phyloP scores from a whole-genome alignment of 2,888 invertebrate species.

The Parochlus steinenii region DNA sequence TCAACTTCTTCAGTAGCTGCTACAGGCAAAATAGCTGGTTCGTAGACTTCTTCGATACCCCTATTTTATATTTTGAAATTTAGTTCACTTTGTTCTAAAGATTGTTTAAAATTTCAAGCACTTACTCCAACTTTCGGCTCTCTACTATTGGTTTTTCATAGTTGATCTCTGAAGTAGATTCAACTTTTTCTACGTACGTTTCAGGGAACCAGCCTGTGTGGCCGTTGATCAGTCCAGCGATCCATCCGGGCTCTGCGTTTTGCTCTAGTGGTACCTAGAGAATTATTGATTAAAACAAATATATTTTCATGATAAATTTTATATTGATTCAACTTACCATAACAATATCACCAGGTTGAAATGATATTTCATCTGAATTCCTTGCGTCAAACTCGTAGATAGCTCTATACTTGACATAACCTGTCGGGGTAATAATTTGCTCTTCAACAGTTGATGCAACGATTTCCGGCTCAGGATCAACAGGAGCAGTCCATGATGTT shows the following conservation, averaged over 20 bases:
- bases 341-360: slow-evolving; percentile 88
- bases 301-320: too few species aligned
- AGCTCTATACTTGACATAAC: slow-evolving; percentile 62
- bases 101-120: slow-evolving; percentile 13
- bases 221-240: slow-evolving; percentile 80
- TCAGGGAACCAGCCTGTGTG: slow-evolving; percentile 94
- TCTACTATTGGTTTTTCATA: slow-evolving; percentile 25
- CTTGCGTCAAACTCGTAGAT: slow-evolving; percentile 88
- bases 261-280: slow-evolving; percentile 51
- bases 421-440: slow-evolving; percentile 30
- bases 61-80: too few species aligned
- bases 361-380: slow-evolving; percentile 80
- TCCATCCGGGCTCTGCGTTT: slow-evolving; percentile 93
- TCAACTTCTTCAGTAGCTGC: slow-evolving; percentile 37
- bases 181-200: slow-evolving; percentile 75
- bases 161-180: slow-evolving; percentile 26
- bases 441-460: slow-evolving; percentile 18
- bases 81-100: neutral
- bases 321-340: slow-evolving; percentile 43
- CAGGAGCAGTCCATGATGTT: slow-evolving; percentile 32
- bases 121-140: slow-evolving; percentile 36
- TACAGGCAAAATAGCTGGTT: neutral
- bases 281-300: slow-evolving; percentile 4
- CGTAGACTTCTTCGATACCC: neutral
- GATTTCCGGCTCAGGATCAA: slow-evolving; percentile 8